phyloP scores from a whole-genome alignment of 2,113 vertebrate genomes.

The Lates calcarifer region DNA sequence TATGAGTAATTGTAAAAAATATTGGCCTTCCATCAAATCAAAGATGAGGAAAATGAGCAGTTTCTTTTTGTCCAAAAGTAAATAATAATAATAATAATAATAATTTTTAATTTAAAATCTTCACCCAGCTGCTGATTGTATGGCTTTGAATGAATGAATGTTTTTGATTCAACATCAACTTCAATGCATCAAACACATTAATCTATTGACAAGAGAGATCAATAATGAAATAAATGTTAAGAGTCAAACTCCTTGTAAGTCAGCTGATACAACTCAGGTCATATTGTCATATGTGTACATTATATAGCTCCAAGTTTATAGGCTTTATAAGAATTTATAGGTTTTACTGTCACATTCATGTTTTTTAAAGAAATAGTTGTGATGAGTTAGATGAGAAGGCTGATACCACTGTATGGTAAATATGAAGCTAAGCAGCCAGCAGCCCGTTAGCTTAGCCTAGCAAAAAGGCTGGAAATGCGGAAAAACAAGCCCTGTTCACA shows the following conservation, averaged over 20 bases:
- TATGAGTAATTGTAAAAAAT: background rate
- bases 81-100: too few species aligned
- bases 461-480: background rate
- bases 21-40: background rate
- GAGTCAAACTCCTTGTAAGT: background rate
- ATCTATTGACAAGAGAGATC: too few species aligned
- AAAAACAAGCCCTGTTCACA: too few species aligned
- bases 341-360: background rate
- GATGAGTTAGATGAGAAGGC: background rate
- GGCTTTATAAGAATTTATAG: conserved; percentile 12
- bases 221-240: background rate
- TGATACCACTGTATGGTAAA: background rate
- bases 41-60: background rate
- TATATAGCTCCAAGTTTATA: too few species aligned
- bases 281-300: background rate
- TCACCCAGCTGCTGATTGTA: too few species aligned
- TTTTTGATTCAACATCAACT: too few species aligned
- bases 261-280: background rate
- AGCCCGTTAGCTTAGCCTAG: too few species aligned
- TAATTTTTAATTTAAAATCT: background rate
- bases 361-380: background rate
- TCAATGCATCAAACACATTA: background rate
- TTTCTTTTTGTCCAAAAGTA: too few species aligned
- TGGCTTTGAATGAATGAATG: too few species aligned
- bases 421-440: background rate